phyloP scores from a whole-genome alignment of 64 coral and sea anemone genomes.

The Anthopleura sola region DNA sequence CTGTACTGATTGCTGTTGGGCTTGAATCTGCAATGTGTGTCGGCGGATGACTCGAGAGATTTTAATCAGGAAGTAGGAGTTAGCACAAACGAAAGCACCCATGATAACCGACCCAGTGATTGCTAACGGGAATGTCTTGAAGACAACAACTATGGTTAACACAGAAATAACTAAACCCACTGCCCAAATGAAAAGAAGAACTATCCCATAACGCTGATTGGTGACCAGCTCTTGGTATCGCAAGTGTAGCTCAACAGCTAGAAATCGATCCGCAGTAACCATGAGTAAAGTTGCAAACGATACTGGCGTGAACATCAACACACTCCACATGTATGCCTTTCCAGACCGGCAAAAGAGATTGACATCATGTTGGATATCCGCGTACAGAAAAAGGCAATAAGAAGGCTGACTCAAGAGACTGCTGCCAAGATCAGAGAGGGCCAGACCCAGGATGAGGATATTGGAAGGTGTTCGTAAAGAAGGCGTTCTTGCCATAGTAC shows the following conservation, averaged over 20 bases:
- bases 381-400: neutral
- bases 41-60: neutral
- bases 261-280: neutral
- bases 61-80: neutral
- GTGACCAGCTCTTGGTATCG: neutral
- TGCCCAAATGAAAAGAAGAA: neutral
- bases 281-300: neutral
- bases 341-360: neutral
- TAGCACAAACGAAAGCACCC: neutral
- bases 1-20: constrained; percentile 7
- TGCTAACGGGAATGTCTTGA: neutral
- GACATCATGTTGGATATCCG: neutral
- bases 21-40: constrained; percentile 1
- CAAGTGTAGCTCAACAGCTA: neutral
- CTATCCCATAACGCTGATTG: neutral
- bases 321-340: neutral
- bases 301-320: neutral
- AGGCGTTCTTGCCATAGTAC: neutral
- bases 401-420: neutral
- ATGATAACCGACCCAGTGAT: neutral
- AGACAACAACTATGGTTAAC: neutral
- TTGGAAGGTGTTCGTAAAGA: neutral
- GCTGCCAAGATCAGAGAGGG: neutral
- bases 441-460: neutral
- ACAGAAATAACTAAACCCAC: neutral